Evolutionary conservation across 1,140 invertebrate genomes (phyloP).

Genomic region (Ladona fulva): DNA sequence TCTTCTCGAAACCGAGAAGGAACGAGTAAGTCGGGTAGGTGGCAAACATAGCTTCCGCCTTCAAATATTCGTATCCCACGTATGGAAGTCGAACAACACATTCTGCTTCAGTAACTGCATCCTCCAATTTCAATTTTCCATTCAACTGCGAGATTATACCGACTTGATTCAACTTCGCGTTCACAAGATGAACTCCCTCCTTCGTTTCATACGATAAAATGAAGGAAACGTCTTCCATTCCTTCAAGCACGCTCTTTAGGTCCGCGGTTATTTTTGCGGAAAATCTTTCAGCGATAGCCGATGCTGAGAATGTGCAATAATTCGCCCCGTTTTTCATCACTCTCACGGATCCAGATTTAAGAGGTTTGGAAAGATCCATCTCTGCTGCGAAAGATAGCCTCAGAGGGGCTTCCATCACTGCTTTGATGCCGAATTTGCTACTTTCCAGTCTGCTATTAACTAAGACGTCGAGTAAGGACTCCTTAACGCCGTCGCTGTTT

Average conservation of each 20-base stretch:
- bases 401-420: background rate
- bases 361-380: background rate
- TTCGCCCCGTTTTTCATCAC: background rate
- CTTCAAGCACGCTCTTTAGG: background rate
- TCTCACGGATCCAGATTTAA: background rate
- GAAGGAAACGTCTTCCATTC: background rate
- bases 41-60: background rate
- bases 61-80: background rate
- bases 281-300: background rate
- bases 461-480: background rate
- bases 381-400: background rate
- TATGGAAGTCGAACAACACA: background rate
- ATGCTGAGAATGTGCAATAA: background rate
- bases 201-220: background rate
- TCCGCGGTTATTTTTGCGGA: background rate
- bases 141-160: background rate
- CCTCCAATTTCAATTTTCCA: background rate
- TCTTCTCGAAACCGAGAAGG: background rate
- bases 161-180: background rate
- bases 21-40: background rate
- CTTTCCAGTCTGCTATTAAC: background rate
- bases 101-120: background rate
- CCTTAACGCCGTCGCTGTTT: background rate
- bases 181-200: background rate
- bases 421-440: background rate